Conservation (phyloP, 2,888 invertebrate genomes). For the Drosophila crucigera region DNA sequence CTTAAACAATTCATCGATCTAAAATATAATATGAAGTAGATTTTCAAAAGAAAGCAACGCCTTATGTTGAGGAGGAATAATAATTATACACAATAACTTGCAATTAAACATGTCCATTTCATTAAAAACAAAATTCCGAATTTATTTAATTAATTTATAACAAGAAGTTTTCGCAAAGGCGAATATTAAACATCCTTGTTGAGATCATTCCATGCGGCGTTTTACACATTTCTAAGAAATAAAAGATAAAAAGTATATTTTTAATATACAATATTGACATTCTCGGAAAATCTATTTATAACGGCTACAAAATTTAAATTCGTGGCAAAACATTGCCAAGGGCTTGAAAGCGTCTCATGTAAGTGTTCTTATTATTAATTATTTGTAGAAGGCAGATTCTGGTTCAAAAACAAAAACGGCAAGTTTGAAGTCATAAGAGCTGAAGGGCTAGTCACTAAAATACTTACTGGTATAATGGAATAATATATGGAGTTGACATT, state of each 20-base stretch:
- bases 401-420: not conserved
- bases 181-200: accelerated
- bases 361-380: no score
- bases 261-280: not conserved
- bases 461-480: no score
- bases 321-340: not conserved
- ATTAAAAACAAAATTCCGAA: not conserved
- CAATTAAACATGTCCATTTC: not conserved
- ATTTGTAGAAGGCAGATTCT: not conserved
- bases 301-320: not conserved
- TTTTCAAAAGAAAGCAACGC: not conserved
- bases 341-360: not conserved
- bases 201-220: not conserved
- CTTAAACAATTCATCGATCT: not conserved
- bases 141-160: no score
- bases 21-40: not conserved
- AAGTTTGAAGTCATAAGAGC: not conserved
- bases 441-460: not conserved
- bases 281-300: not conserved
- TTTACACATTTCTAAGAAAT: not conserved
- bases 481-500: not conserved
- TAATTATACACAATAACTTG: not conserved
- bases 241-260: not conserved
- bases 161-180: accelerated
- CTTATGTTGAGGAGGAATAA: not conserved